Base-by-base conservation (phyloP, 2,797 vertebrate species). In the Mycteria americana region DNA sequence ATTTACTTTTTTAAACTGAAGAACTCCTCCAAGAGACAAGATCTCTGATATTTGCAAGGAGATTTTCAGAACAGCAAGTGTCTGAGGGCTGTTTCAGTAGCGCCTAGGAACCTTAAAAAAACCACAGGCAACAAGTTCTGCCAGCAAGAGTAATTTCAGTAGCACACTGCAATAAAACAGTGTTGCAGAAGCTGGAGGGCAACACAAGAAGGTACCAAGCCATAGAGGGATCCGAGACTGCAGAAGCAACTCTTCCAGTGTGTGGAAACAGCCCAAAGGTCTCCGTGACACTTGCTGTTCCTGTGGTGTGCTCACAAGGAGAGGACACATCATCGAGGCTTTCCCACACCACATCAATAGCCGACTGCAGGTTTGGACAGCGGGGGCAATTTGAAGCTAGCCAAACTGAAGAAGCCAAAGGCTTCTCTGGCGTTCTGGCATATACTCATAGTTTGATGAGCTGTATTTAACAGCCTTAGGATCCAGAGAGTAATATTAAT, bases 1-100 rank as follows among this genome's bases (percentile, higher is more conserved):
- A 63, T 63, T 85, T 86, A 91, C 86, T 70, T 69, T 85, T 91
- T 93, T 88, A 65, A 95, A 86, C 70, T 86, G 93, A 91, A 85
- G 65, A 96, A 86, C 77, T 96, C 80, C 75, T 91, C 79, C 69
- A 93, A 92, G 89, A 93, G 60, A 83, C 11, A 60, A 43, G 75
- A 81, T 30, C 27, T 73, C 72, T 70, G 64, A 46, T 76, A 54
- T 83, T 75, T 94, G 46, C 89, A 93, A 64, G 75, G 85, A 94
- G 51, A 78, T 73, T 95, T 96, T 93, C 79, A 91, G 57, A 73
- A 54, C 57, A 79, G 89, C 84, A 94, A 93, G 54, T 63, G 60
- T 46, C 78, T 70, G 77, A 84, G 15, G 10, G 79, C 73, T 97
- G 62, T 65, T 77, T 73, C 33, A 6, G 92, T 62, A 92, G 95